These are phyloP conservation scores for Drosophila tanythrix DNA, from an alignment of 2,888 invertebrate species.

Conservation along the genomic window DNA sequence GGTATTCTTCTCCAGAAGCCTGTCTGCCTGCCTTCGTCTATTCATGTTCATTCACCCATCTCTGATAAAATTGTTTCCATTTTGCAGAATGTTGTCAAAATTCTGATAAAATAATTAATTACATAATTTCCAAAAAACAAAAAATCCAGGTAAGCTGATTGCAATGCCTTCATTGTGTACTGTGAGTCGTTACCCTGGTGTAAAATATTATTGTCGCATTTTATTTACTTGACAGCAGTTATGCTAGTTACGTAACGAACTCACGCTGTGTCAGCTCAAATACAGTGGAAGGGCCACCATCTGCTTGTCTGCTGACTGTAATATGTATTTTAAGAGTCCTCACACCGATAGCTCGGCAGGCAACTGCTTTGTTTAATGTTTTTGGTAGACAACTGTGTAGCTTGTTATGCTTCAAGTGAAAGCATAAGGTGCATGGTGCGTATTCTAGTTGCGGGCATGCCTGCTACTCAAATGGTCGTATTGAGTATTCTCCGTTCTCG, in stretches of 20 bases:
- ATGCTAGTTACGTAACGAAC: slow-evolving; percentile 34
- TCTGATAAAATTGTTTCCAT: background rate
- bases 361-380: slow-evolving; percentile 62
- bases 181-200: background rate
- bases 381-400: slow-evolving; percentile 44
- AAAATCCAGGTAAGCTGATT: slow-evolving; percentile 11
- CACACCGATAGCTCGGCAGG: slow-evolving; percentile 22
- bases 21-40: background rate
- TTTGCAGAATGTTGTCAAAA: background rate
- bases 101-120: slow-evolving; percentile 5
- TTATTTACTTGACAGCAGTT: slow-evolving; percentile 34
- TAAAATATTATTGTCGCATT: slow-evolving; percentile 36
- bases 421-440: slow-evolving; percentile 38
- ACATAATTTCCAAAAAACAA: slow-evolving; percentile 7
- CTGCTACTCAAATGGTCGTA: slow-evolving; percentile 45
- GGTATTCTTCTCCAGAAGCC: background rate
- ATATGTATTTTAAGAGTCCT: slow-evolving; percentile 54
- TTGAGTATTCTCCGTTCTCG: slow-evolving; percentile 51
- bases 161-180: slow-evolving; percentile 6
- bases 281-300: slow-evolving; percentile 18
- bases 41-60: background rate
- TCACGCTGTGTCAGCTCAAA: slow-evolving; percentile 48
- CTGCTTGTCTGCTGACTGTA: slow-evolving; percentile 47
- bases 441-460: slow-evolving; percentile 51
- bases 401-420: slow-evolving; percentile 21